phyloP scores from a whole-genome alignment of 2,113 vertebrate genomes.

The Pantherophis guttatus region DNA sequence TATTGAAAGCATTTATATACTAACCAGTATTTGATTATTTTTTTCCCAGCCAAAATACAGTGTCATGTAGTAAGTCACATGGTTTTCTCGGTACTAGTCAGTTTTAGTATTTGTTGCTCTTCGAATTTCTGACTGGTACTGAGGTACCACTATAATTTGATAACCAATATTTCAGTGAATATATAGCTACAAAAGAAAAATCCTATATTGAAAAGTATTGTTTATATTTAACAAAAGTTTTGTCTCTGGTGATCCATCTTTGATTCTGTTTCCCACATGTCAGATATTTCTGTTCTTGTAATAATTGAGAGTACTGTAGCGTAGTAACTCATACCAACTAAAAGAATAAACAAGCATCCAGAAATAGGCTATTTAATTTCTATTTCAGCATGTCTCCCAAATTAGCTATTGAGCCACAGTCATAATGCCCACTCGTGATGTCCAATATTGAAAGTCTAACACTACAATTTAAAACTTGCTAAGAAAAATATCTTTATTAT shows the following conservation, averaged over 20 bases:
- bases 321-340: neutral
- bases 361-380: neutral
- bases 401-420: neutral
- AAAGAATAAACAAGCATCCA: neutral
- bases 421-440: neutral
- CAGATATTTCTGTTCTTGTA: neutral
- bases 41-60: too few species aligned
- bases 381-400: neutral
- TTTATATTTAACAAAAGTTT: neutral
- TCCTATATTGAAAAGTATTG: neutral
- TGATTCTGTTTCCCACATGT: neutral
- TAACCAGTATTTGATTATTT: too few species aligned
- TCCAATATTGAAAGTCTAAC: neutral
- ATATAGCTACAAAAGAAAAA: neutral
- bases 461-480: neutral
- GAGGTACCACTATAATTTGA: neutral
- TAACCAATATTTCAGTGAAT: neutral
- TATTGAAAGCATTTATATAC: neutral
- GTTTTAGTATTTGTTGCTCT: too few species aligned
- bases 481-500: neutral
- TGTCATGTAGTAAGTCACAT: too few species aligned
- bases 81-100: too few species aligned
- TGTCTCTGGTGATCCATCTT: neutral
- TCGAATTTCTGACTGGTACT: too few species aligned
- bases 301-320: neutral